Evolutionary conservation across 2,113 vertebrate species (phyloP).

Genomic region (Acrocephalus arundinaceus): DNA sequence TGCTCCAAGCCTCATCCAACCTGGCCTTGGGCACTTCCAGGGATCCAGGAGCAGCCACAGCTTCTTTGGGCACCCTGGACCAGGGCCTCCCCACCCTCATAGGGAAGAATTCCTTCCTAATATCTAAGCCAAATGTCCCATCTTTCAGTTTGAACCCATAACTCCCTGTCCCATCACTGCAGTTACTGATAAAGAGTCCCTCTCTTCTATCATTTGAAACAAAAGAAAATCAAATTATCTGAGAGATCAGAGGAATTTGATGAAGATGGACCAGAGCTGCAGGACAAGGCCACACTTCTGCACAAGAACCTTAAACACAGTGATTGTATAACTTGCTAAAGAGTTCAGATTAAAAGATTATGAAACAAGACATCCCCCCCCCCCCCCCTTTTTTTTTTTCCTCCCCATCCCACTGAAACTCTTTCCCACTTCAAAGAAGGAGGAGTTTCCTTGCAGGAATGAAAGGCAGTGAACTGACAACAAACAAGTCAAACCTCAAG

Average conservation of each 20-base stretch:
- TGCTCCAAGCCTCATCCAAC: not conserved
- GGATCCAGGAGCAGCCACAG: not conserved
- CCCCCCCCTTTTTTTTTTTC: too few relatives aligned
- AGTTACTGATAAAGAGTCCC: not conserved
- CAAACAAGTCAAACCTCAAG: slow-evolving; percentile 38
- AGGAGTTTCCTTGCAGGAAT: slow-evolving; percentile 1
- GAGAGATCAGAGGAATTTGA: not conserved
- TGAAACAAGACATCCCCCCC: not conserved
- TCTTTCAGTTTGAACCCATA: not conserved
- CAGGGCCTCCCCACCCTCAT: not conserved
- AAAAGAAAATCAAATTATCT: not conserved
- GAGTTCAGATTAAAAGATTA: slow-evolving; percentile 5
- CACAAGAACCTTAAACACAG: not conserved
- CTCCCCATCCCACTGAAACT: not conserved
- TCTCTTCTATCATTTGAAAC: not conserved
- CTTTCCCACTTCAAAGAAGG: slow-evolving; percentile 13
- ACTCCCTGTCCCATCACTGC: not conserved
- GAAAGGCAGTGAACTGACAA: not conserved
- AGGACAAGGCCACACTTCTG: not conserved
- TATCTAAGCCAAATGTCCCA: not conserved
- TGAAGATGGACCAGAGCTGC: not conserved
- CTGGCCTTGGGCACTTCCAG: not conserved
- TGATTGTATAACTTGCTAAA: not conserved
- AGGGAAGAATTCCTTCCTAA: not conserved
- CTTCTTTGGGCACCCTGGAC: not conserved